Conservation (phyloP, 2,797 vertebrate species). For the Hoplostethus atlanticus region DNA sequence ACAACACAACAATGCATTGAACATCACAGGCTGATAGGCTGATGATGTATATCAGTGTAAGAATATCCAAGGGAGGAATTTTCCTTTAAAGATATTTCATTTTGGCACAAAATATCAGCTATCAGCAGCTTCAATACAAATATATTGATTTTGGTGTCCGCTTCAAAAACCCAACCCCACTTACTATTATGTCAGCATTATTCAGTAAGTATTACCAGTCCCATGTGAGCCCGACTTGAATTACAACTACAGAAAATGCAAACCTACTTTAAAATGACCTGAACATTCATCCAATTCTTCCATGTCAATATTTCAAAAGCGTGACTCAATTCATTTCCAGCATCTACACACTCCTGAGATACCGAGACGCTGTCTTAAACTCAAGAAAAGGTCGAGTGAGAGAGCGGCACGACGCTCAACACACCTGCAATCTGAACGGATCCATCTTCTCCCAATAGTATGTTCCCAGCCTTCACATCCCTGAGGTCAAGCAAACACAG, state of each 20-base stretch:
- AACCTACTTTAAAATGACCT: background rate
- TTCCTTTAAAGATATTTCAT: too few relatives aligned
- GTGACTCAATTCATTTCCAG: background rate
- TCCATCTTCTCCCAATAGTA: constrained; percentile 97
- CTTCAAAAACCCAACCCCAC: too few relatives aligned
- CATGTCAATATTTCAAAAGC: too few relatives aligned
- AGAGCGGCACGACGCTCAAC: constrained; percentile 20
- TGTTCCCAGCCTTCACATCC: constrained; percentile 98
- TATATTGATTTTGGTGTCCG: too few relatives aligned
- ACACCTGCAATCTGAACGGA: constrained; percentile 99
- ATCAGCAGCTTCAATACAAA: too few relatives aligned
- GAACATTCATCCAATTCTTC: background rate
- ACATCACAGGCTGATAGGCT: too few relatives aligned
- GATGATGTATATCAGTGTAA: too few relatives aligned
- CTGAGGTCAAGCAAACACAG: constrained; percentile 78
- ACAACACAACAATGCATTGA: too few relatives aligned
- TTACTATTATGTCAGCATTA: constrained; percentile 3
- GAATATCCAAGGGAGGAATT: too few relatives aligned
- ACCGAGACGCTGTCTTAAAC: background rate
- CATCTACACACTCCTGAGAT: background rate
- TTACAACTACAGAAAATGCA: background rate
- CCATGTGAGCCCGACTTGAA: background rate
- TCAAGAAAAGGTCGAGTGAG: background rate
- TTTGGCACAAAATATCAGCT: too few relatives aligned
- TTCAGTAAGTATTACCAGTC: constrained; percentile 8